Conservation (phyloP, 1,140 invertebrate genomes). For the Calosoma granatense region DNA sequence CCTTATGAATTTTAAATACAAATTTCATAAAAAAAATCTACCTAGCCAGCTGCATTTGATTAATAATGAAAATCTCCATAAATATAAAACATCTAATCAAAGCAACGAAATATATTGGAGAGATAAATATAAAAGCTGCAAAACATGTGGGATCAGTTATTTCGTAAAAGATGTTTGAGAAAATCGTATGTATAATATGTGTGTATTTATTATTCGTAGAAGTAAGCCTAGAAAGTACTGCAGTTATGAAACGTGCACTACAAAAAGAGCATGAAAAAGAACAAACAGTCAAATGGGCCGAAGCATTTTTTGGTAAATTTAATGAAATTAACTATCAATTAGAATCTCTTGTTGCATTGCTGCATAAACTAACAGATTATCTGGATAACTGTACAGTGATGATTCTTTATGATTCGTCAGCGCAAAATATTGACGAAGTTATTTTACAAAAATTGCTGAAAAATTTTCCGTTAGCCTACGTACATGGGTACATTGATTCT, state of each 20-base stretch:
- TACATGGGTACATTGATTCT: slow-evolving; percentile 46
- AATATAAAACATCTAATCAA: not conserved
- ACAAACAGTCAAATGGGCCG: slow-evolving; percentile 25
- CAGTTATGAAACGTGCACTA: slow-evolving; percentile 25
- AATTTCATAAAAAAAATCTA: not conserved
- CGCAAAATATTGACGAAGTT: slow-evolving; percentile 40
- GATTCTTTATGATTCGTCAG: slow-evolving; percentile 49
- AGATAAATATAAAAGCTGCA: too few relatives aligned
- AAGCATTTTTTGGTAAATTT: slow-evolving; percentile 22
- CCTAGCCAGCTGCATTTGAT: not conserved
- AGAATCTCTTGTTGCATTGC: slow-evolving; percentile 41
- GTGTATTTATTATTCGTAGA: too few relatives aligned
- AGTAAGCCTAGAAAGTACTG: not conserved
- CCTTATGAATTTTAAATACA: too few relatives aligned
- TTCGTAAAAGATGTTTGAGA: not conserved
- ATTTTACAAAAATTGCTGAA: slow-evolving; percentile 45
- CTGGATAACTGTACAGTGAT: slow-evolving; percentile 46
- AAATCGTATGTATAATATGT: too few relatives aligned
- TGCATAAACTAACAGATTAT: slow-evolving; percentile 46
- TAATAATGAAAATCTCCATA: not conserved
- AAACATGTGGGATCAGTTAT: too few relatives aligned
- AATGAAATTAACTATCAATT: slow-evolving; percentile 35
- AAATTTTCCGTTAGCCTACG: slow-evolving; percentile 43
- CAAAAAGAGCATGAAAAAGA: slow-evolving; percentile 31
- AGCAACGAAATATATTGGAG: too few relatives aligned